Evolutionary conservation across 2,113 vertebrate genomes (phyloP).

Genomic region (Herpetotheres cachinnans): DNA sequence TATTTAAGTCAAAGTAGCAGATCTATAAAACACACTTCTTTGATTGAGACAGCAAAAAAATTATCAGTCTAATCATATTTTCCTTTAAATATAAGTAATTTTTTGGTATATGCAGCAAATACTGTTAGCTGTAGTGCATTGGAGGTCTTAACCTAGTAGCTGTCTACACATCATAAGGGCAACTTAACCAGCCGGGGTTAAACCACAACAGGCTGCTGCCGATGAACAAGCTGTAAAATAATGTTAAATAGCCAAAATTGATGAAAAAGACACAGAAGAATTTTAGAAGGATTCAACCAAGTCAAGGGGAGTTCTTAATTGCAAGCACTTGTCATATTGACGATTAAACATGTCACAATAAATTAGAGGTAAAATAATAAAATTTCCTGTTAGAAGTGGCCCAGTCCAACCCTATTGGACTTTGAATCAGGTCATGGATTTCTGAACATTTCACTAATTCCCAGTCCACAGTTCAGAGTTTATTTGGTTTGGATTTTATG

Average conservation of each 20-base stretch:
- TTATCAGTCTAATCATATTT: neutral
- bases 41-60: neutral
- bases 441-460: neutral
- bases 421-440: neutral
- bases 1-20: neutral
- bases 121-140: neutral
- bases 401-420: neutral
- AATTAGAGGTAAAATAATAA: neutral
- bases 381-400: neutral
- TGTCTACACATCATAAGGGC: neutral
- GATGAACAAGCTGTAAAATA: neutral
- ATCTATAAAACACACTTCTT: neutral
- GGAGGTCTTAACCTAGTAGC: neutral
- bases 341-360: neutral
- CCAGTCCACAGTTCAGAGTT: neutral
- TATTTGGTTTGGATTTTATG: neutral
- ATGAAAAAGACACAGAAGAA: neutral
- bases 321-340: neutral
- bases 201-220: neutral
- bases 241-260: neutral
- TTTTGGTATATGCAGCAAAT: neutral
- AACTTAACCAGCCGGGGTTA: too few species aligned
- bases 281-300: neutral
- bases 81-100: neutral
- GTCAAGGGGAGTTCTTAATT: neutral